Percentiles rank a stretch among this genome's conserved stretches.
Evolutionary conservation across 2,888 invertebrate genomes (phyloP).

Genomic region (Plutella xylostella): DNA sequence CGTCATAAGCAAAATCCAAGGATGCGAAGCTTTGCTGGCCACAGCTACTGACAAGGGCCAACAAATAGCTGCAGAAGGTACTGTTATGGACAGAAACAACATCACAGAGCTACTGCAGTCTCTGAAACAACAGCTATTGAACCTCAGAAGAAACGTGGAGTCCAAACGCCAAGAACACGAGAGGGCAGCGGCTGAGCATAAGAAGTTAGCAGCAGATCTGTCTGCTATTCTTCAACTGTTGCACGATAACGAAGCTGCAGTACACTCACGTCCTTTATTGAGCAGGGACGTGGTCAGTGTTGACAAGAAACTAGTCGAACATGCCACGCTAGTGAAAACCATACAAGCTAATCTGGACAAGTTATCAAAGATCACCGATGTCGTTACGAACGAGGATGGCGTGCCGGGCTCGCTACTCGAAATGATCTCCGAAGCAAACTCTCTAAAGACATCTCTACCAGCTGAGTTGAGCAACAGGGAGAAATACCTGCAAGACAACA

Average conservation of each 20-base stretch:
- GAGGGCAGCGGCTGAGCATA: constrained; percentile 87
- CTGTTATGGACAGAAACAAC: constrained; percentile 86
- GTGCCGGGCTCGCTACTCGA: constrained; percentile 85
- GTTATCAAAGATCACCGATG: constrained; percentile 76
- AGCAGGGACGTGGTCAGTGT: constrained; percentile 84
- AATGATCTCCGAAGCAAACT: constrained; percentile 87
- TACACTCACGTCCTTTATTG: constrained; percentile 85
- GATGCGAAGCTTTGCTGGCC: constrained; percentile 88
- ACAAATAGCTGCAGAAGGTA: constrained; percentile 91
- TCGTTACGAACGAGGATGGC: constrained; percentile 79
- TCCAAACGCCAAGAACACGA: constrained; percentile 90
- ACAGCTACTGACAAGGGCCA: constrained; percentile 93
- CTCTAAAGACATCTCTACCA: constrained; percentile 81
- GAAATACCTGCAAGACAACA: constrained; percentile 83
- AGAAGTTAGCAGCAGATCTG: constrained; percentile 85
- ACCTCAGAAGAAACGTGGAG: constrained; percentile 84
- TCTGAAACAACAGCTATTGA: constrained; percentile 85
- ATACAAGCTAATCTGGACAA: constrained; percentile 78
- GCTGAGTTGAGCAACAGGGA: constrained; percentile 84
- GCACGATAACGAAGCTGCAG: constrained; percentile 83
- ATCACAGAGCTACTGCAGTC: constrained; percentile 90
- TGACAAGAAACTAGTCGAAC: constrained; percentile 83
- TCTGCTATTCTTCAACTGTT: constrained; percentile 86
- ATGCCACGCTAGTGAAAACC: constrained; percentile 74
- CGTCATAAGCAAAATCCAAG: constrained; percentile 87